These are phyloP conservation scores for Acanthopagrus latus DNA, from an alignment of 2,797 vertebrate species.

Conservation along the genomic window DNA sequence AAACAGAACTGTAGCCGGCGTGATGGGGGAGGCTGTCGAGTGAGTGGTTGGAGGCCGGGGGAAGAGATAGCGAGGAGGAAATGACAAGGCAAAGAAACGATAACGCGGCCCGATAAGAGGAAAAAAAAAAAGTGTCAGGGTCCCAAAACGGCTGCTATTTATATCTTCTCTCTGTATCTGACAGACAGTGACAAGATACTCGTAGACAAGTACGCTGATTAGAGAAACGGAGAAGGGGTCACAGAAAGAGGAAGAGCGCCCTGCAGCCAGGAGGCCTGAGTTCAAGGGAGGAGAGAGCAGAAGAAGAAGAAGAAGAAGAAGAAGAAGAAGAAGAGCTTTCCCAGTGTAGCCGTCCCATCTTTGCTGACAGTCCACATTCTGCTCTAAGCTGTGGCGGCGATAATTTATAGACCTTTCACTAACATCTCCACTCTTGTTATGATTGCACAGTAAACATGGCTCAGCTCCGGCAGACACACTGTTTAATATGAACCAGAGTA, in stretches of 20 bases:
- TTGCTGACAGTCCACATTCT: slow-evolving; percentile 58
- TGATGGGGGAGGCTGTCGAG: slow-evolving; percentile 46
- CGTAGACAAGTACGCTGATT: slow-evolving; percentile 46
- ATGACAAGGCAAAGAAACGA: slow-evolving; percentile 64
- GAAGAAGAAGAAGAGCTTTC: slow-evolving; percentile 29
- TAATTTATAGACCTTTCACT: slow-evolving; percentile 64
- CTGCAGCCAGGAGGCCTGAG: slow-evolving; percentile 20
- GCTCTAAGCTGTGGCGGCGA: slow-evolving; percentile 39
- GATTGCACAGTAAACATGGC: slow-evolving; percentile 65
- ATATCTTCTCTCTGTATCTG: slow-evolving; percentile 58
- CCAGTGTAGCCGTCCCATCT: slow-evolving; percentile 16
- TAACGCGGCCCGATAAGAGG: slow-evolving; percentile 43
- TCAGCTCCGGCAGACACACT: slow-evolving; percentile 38
- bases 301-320: slow-evolving; percentile 19
- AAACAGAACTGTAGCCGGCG: slow-evolving; percentile 25
- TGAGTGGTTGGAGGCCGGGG: slow-evolving; percentile 33
- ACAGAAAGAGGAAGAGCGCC: slow-evolving; percentile 25
- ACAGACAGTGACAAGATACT: slow-evolving; percentile 52
- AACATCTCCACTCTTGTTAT: slow-evolving; percentile 63
- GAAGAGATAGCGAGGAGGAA: slow-evolving; percentile 47
- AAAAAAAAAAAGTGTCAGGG: slow-evolving; percentile 5
- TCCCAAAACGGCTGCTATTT: slow-evolving; percentile 53
- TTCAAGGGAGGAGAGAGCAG: slow-evolving; percentile 15
- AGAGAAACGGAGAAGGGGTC: slow-evolving; percentile 51
- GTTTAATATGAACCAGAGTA: slow-evolving; percentile 56